A percentile compares a stretch with the other conserved stretches of the same genome.
phyloP scores from a whole-genome alignment of 2,888 invertebrate species.

The Eristalis intricaria region DNA sequence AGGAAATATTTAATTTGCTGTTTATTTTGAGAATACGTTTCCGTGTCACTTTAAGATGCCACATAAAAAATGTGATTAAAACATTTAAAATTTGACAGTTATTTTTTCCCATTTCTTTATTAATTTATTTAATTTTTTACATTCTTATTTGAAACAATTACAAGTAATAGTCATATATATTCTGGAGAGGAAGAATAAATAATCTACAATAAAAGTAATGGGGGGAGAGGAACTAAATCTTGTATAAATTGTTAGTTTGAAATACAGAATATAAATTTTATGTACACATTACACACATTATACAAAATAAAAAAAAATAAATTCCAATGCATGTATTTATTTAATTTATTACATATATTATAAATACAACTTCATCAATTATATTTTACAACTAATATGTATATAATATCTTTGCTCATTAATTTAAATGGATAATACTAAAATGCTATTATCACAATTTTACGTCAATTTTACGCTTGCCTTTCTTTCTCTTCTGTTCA shows the following conservation, averaged over 20 bases:
- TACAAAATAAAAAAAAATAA: constrained; percentile 26
- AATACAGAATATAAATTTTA: constrained; percentile 13
- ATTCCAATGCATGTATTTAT: constrained; percentile 18
- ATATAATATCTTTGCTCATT: constrained; percentile 58
- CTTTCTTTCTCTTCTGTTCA: constrained; percentile 16
- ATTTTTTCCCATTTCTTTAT: constrained; percentile 29
- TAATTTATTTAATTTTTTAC: neutral
- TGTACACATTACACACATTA: constrained; percentile 38
- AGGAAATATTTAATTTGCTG: too few relatives aligned
- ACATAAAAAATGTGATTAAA: too few relatives aligned
- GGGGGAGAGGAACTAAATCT: constrained; percentile 11
- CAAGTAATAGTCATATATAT: constrained; percentile 14
- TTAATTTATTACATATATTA: constrained; percentile 51
- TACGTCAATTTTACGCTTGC: constrained; percentile 57
- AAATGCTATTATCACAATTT: constrained; percentile 73
- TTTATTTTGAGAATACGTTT: too few relatives aligned
- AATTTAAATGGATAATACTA: constrained; percentile 68
- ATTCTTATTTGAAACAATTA: constrained; percentile 22
- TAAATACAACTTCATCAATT: constrained; percentile 34
- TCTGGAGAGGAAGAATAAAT: constrained; percentile 14
- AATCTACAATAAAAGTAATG: constrained; percentile 6
- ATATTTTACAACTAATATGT: constrained; percentile 56
- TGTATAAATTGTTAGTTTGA: constrained; percentile 8
- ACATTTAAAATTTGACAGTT: neutral
- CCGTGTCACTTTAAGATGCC: too few relatives aligned